A percentile compares a stretch with the other conserved stretches of the same genome.
Evolutionary conservation across 1,140 invertebrate genomes (phyloP).

Genomic region (Neuroterus valhalla): DNA sequence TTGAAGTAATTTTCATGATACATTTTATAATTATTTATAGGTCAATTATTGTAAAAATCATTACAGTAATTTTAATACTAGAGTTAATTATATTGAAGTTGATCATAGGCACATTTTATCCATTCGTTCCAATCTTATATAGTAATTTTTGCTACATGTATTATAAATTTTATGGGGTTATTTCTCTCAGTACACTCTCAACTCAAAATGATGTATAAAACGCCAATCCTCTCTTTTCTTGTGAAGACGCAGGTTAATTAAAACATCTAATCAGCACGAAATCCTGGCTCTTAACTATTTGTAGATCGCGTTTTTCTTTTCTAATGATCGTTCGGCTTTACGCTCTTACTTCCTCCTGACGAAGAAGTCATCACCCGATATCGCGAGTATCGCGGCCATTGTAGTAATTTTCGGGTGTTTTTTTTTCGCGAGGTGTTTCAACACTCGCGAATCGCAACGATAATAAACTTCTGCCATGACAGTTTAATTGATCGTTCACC

Average conservation of each 20-base stretch:
- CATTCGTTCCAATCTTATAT: no score
- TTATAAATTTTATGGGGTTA: no score
- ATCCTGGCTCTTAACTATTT: not conserved
- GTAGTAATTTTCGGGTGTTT: not conserved
- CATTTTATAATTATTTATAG: no score
- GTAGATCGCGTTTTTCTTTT: slow-evolving; percentile 4
- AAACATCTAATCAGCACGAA: slow-evolving; percentile 38
- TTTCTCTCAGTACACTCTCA: no score
- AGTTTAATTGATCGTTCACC: slow-evolving; percentile 31
- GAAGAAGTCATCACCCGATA: not conserved
- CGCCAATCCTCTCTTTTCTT: slow-evolving; percentile 1
- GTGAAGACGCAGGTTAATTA: slow-evolving; percentile 16
- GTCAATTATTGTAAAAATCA: no score
- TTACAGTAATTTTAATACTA: no score
- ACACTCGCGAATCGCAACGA: not conserved
- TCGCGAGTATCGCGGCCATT: not conserved
- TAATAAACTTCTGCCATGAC: not conserved
- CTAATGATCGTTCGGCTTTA: slow-evolving; percentile 30
- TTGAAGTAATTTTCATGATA: no score
- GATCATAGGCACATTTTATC: no score
- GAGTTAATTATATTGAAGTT: no score
- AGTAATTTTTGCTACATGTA: no score
- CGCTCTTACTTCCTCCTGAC: slow-evolving; percentile 27
- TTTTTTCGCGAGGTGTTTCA: not conserved
- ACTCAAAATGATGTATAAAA: not conserved